Evolutionary conservation across 2,888 invertebrate species (phyloP).

Genomic region (Uloborus plumipes): DNA sequence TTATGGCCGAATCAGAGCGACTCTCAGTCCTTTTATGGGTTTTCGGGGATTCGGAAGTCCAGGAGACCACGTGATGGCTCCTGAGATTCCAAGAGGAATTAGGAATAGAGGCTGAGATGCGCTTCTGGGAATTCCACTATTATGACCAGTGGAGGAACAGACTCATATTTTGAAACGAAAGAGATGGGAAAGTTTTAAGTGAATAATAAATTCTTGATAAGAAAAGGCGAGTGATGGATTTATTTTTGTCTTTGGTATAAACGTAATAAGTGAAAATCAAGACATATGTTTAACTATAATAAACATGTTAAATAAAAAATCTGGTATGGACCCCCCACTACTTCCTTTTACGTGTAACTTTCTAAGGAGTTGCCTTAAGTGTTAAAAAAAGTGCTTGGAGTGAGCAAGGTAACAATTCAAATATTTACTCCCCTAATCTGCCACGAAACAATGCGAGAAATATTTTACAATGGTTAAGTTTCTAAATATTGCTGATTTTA

Average conservation of each 20-base stretch:
- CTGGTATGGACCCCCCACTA: too few relatives aligned
- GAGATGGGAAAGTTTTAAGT: conserved; percentile 12
- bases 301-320: too few relatives aligned
- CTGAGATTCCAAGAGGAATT: conserved; percentile 21
- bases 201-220: conserved; percentile 33
- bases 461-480: too few relatives aligned
- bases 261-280: neutral
- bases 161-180: conserved; percentile 28
- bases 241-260: neutral
- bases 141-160: conserved; percentile 34
- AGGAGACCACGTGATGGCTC: neutral
- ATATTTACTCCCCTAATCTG: too few relatives aligned
- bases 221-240: neutral
- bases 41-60: conserved; percentile 31
- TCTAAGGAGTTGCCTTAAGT: too few relatives aligned
- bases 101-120: conserved; percentile 21
- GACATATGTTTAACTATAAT: neutral
- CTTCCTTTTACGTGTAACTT: too few relatives aligned
- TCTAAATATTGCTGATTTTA: too few relatives aligned
- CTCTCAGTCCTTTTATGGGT: conserved; percentile 41
- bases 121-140: neutral
- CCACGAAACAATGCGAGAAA: too few relatives aligned
- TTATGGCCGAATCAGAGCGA: conserved; percentile 54
- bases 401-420: too few relatives aligned
- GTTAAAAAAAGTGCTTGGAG: too few relatives aligned